Evolutionary conservation across 2,113 vertebrate species (phyloP).

Genomic region (Phrynosoma platyrhinos): DNA sequence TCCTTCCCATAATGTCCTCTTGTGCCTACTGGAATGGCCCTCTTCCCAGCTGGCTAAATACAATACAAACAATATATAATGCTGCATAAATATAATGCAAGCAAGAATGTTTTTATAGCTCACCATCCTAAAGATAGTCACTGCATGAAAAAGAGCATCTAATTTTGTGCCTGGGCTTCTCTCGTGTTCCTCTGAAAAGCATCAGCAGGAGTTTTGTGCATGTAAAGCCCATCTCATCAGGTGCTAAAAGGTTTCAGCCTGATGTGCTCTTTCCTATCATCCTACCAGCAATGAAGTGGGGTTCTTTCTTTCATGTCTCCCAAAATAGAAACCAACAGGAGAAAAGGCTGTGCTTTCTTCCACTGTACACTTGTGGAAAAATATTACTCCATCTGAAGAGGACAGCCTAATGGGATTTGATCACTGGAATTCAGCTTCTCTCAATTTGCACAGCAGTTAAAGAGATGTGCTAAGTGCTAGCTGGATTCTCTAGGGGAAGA

Average conservation of each 20-base stretch:
- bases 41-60: not conserved
- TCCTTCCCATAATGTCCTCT: not conserved
- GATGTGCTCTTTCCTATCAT: not conserved
- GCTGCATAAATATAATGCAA: not conserved
- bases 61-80: no score
- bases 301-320: not conserved
- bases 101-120: conserved; percentile 30
- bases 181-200: conserved; percentile 14
- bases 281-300: fast-evolving
- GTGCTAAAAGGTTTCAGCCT: not conserved
- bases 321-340: not conserved
- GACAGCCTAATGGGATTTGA: conserved; percentile 39
- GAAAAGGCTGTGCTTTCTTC: not conserved
- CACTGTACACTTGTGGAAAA: conserved; percentile 33
- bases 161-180: conserved; percentile 38
- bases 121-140: conserved; percentile 42
- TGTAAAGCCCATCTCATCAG: not conserved
- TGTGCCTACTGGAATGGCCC: not conserved
- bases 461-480: not conserved
- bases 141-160: conserved; percentile 15
- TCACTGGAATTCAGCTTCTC: conserved; percentile 36
- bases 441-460: conserved; percentile 18
- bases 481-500: conserved; percentile 1
- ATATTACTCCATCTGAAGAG: not conserved
- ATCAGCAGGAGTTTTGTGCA: not conserved